These are phyloP conservation scores for Trachymyrmex cornetzi DNA, from an alignment of 1,140 invertebrate species.

Conservation along the genomic window DNA sequence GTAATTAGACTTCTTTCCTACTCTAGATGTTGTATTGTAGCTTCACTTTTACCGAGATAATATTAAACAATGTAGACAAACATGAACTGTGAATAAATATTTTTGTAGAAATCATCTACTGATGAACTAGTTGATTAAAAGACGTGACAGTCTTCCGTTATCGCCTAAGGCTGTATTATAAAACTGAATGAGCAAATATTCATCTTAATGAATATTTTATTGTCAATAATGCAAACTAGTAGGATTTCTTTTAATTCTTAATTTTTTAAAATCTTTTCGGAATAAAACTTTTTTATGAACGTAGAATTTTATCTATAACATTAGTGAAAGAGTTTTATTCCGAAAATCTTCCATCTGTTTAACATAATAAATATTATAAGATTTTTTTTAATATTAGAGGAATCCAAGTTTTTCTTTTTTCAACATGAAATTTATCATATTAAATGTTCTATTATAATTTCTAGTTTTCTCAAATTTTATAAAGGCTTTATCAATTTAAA, in stretches of 20 bases:
- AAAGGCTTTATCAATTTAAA: too few species aligned
- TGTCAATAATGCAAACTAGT: neutral
- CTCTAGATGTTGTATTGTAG: neutral
- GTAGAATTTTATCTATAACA: too few species aligned
- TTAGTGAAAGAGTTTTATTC: too few species aligned
- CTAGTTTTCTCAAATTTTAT: too few species aligned
- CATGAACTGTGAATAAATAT: neutral
- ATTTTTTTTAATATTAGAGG: too few species aligned
- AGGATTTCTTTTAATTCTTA: neutral
- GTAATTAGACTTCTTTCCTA: constrained; percentile 23
- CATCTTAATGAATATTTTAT: neutral
- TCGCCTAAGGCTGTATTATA: neutral
- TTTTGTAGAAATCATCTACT: neutral
- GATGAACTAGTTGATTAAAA: constrained; percentile 21
- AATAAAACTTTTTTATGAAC: neutral
- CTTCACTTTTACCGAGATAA: constrained; percentile 14
- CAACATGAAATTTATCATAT: too few species aligned
- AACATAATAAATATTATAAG: too few species aligned
- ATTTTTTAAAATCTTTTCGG: neutral
- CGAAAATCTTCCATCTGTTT: too few species aligned
- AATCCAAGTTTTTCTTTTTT: too few species aligned
- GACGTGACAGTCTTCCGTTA: neutral
- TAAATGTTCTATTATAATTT: too few species aligned
- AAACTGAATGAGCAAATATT: constrained; percentile 4
- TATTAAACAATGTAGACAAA: neutral